Conservation (phyloP, 1,140 invertebrate species). For the Hylyphantes graminicola region DNA sequence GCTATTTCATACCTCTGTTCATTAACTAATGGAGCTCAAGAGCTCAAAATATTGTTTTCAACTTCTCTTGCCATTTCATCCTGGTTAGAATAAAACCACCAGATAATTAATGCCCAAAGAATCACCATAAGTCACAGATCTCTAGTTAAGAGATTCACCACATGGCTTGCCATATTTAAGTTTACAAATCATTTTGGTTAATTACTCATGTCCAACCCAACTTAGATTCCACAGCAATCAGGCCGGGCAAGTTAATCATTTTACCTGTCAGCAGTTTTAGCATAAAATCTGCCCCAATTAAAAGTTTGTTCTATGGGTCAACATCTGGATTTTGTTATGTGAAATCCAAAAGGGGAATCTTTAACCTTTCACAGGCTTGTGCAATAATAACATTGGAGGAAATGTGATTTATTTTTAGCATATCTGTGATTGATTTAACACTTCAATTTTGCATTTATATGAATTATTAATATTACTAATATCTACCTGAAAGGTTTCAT, state of each 20-base stretch:
- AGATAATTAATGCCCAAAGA: slow-evolving; percentile 26
- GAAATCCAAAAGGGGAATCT: neutral
- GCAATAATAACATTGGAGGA: slow-evolving; percentile 6
- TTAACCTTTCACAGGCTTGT: neutral
- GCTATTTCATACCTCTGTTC: slow-evolving; percentile 18
- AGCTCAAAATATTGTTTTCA: slow-evolving; percentile 20
- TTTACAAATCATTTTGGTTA: no score
- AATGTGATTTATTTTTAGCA: slow-evolving; percentile 20
- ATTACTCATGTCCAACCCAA: slow-evolving; percentile 29
- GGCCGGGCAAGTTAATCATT: slow-evolving; percentile 2
- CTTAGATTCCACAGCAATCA: neutral
- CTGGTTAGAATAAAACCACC: neutral
- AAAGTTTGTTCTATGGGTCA: no score
- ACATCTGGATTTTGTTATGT: no score
- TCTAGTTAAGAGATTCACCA: no score
- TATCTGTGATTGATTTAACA: slow-evolving; percentile 12
- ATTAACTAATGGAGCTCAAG: neutral
- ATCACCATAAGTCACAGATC: slow-evolving; percentile 6
- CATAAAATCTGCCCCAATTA: no score
- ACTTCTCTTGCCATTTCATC: neutral
- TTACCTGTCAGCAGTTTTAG: slow-evolving; percentile 23
- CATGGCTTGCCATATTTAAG: no score
- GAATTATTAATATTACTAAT: slow-evolving; percentile 12
- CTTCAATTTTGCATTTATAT: slow-evolving; percentile 30
- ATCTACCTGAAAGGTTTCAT: slow-evolving; percentile 7